Percentiles rank a stretch among this genome's conserved stretches.
Conservation (phyloP, 2,888 invertebrate genomes). For the Cephus pulcher region DNA sequence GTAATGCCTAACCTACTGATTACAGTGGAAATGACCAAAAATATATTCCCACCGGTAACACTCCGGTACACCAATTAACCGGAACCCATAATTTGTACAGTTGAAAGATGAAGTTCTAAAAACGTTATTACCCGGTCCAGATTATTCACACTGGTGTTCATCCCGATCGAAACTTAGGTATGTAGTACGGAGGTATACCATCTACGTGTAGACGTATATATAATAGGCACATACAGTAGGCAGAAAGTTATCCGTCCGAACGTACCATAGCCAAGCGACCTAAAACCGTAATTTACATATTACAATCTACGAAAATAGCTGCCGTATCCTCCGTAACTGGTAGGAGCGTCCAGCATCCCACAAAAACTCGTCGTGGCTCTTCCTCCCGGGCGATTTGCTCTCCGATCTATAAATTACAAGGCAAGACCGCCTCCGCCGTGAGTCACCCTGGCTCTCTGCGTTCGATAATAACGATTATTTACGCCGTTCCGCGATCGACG, state of each 20-base stretch:
- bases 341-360: slow-evolving; percentile 50
- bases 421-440: slow-evolving; percentile 40
- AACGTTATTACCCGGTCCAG: neutral
- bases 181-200: neutral
- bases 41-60: neutral
- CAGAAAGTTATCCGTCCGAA: neutral
- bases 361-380: slow-evolving; percentile 54
- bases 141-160: neutral
- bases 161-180: neutral
- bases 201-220: neutral
- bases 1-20: neutral
- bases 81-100: neutral
- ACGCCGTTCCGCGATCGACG: slow-evolving; percentile 51
- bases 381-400: slow-evolving; percentile 43
- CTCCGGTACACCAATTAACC: neutral
- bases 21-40: neutral
- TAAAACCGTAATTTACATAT: slow-evolving; percentile 39
- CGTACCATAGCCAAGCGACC: neutral
- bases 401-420: slow-evolving; percentile 60
- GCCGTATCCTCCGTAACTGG: slow-evolving; percentile 20
- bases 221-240: neutral
- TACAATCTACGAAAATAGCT: slow-evolving; percentile 37
- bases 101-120: neutral
- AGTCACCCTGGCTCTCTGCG: slow-evolving; percentile 27
- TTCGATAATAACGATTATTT: slow-evolving; percentile 62